Base-by-base conservation (phyloP, 2,888 invertebrate species). In the Callyntrura guangdongensis region DNA sequence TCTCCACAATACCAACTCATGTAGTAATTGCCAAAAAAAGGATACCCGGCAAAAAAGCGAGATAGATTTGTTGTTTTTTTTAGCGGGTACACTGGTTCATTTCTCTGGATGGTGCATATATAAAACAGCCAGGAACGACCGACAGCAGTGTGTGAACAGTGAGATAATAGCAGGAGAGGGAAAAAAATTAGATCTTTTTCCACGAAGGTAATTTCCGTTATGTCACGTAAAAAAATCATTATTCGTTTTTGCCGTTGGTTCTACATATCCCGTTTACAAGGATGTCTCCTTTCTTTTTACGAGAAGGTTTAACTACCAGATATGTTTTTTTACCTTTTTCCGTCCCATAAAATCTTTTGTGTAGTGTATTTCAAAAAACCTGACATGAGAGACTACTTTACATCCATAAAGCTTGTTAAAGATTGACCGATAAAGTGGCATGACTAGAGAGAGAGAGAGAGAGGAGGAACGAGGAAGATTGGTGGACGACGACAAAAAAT, bases 131-230 rank as follows among this genome's bases (percentile, higher is more conserved):
- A 61, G 36, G 36, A 83, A 9, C 14, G 64, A 9, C 47, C 49
- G 82, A 82, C 82, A 82, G 77, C 20, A 25, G 59, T 56, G 59
- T 56, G 61, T 45, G 64, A 64, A 64, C 61, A 61, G n/a, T n/a
- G n/a, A n/a, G 36, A 36, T 36, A 36, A 36, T 2, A 6, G 6
- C 36, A 36, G 2, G 36, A 36, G 36, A 36, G 36, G 36, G 36
- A 36, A 36, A 36, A 36, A 83, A 83, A 67, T 83, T 84, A 67
- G 64, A 85, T 85, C 56, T 47, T 86, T 72, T 86, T 59, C 74
- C 74, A 17, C 9, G 9, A 74, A 86, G 56, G 85, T 86, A 86
- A 86, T 86, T 86, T 86, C 85, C 85, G 85, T 74, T 59, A 59
- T 86, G 85, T 72, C 85, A 74, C 69, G 85, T 59, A 67, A 53